Conservation (phyloP, 2,797 vertebrate species). For the Siniperca scherzeri region DNA sequence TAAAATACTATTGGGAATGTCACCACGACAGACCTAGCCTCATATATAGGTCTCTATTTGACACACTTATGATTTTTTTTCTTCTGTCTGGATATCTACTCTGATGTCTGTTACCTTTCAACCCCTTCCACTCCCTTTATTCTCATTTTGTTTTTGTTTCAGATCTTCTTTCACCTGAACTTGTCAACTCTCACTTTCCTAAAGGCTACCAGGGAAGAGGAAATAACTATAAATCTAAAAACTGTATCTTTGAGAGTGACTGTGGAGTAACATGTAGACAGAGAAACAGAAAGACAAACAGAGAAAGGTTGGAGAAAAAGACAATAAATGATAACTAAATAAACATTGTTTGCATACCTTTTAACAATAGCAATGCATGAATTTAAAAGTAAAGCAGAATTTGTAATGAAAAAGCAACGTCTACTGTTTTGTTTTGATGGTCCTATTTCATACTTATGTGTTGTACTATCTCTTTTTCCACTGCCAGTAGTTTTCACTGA, state of each 20-base stretch:
- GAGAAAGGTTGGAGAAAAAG: background rate
- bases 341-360: slow-evolving; percentile 6
- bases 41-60: slow-evolving; percentile 35
- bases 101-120: slow-evolving; percentile 49
- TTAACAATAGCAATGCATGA: background rate
- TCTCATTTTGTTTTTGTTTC: slow-evolving; percentile 44
- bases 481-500: slow-evolving; percentile 24
- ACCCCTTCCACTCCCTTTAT: slow-evolving; percentile 23
- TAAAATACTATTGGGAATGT: slow-evolving; percentile 52
- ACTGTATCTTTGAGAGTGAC: no score
- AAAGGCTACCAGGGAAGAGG: slow-evolving; percentile 26
- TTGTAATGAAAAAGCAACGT: background rate
- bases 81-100: slow-evolving; percentile 53
- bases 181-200: slow-evolving; percentile 36
- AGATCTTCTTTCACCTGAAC: slow-evolving; percentile 41
- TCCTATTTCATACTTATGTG: slow-evolving; percentile 24
- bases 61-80: slow-evolving; percentile 25
- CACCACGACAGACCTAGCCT: slow-evolving; percentile 28
- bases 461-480: background rate
- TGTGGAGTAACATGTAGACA: background rate
- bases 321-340: background rate
- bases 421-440: background rate
- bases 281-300: slow-evolving; percentile 8
- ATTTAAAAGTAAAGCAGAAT: slow-evolving; percentile 4
- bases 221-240: slow-evolving; percentile 33